Evolutionary conservation across 2,888 invertebrate genomes (phyloP).

Genomic region (Pherbina coryleti): DNA sequence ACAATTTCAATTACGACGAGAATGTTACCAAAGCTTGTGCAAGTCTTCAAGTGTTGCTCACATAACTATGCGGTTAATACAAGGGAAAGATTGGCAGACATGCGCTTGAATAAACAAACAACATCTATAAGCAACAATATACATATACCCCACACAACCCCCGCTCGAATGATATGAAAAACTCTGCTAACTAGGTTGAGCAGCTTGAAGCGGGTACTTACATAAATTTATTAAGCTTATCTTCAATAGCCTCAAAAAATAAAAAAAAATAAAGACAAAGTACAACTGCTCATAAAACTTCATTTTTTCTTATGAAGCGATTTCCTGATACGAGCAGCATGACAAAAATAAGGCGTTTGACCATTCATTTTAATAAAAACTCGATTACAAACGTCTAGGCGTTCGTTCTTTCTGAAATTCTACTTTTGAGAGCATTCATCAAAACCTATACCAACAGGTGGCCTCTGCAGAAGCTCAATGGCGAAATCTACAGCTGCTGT

Average conservation of each 20-base stretch:
- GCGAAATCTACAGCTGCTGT: neutral
- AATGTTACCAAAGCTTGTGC: neutral
- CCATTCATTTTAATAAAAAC: constrained; percentile 5
- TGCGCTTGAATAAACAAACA: neutral
- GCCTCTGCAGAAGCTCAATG: neutral
- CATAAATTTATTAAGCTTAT: no score
- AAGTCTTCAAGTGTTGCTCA: neutral
- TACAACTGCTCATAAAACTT: neutral
- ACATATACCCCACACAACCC: no score
- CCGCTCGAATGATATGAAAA: neutral
- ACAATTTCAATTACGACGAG: neutral
- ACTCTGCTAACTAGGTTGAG: neutral
- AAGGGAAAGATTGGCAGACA: neutral
- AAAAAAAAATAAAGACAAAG: no score
- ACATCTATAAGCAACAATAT: neutral
- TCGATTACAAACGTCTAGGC: no score
- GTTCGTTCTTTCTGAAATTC: neutral
- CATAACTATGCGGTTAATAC: no score
- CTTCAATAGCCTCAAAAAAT: no score
- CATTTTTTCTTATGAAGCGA: neutral
- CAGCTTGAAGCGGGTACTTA: neutral
- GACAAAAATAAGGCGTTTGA: neutral
- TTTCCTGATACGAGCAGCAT: constrained; percentile 1
- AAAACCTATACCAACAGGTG: neutral
- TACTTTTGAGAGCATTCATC: constrained; percentile 16